phyloP scores from a whole-genome alignment of 2,113 vertebrate species.

The Pseudopipra pipra region DNA sequence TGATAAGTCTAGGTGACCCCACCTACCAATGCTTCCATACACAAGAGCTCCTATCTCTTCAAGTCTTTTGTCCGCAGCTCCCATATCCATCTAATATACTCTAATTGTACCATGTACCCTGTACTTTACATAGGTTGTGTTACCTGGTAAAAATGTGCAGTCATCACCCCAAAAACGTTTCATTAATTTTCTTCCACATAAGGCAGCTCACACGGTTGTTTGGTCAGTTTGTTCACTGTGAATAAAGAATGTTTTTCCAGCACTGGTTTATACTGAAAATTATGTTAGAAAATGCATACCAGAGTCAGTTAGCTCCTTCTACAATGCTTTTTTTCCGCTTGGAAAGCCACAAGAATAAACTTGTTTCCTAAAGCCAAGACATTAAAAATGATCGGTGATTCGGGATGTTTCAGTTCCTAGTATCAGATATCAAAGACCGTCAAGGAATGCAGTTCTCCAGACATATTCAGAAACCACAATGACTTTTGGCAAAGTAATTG shows the following conservation, averaged over 20 bases:
- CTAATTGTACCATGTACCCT: fast-evolving
- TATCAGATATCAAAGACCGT: background rate
- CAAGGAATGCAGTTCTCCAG: background rate
- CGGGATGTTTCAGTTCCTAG: background rate
- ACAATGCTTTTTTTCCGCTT: background rate
- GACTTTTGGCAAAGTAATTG: background rate
- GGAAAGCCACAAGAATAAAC: background rate
- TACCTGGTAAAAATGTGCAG: background rate
- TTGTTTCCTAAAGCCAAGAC: background rate
- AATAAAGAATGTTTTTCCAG: background rate
- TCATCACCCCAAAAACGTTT: background rate
- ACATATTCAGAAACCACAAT: background rate
- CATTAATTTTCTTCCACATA: background rate
- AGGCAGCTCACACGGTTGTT: background rate
- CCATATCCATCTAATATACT: background rate
- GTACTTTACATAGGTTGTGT: fast-evolving
- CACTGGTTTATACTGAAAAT: background rate
- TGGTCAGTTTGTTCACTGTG: background rate
- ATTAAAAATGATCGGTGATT: background rate
- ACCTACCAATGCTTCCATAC: background rate
- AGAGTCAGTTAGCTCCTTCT: background rate
- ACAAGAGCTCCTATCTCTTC: background rate
- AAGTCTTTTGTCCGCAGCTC: background rate
- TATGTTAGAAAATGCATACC: background rate
- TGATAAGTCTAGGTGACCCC: background rate